A percentile compares a stretch with the other conserved stretches of the same genome.
Evolutionary conservation across 2,888 invertebrate species (phyloP).

Genomic region (Nephrotoma appendiculata): DNA sequence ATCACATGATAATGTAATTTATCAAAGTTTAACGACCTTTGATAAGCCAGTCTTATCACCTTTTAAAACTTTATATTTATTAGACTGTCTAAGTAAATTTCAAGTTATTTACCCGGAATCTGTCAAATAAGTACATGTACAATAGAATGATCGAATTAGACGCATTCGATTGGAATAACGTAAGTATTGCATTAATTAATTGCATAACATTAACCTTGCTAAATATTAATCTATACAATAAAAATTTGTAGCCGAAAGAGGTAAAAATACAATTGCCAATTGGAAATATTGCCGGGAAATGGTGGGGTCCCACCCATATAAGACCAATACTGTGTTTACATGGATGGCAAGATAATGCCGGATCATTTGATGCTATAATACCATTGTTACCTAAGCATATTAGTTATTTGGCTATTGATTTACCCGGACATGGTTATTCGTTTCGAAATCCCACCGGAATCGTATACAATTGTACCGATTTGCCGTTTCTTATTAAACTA

Average conservation of each 20-base stretch:
- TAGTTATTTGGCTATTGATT: conserved; percentile 46
- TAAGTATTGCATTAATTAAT: background rate
- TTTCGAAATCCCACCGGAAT: conserved; percentile 49
- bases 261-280: conserved; percentile 52
- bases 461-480: conserved; percentile 28
- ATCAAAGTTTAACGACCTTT: too few relatives aligned
- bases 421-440: conserved; percentile 58
- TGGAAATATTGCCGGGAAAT: conserved; percentile 54
- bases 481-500: conserved; percentile 36
- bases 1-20: too few relatives aligned
- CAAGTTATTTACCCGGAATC: background rate
- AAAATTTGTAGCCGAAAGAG: conserved; percentile 26
- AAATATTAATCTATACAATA: background rate
- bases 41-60: too few relatives aligned
- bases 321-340: conserved; percentile 55
- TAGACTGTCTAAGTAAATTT: background rate
- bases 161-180: background rate
- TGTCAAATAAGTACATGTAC: background rate
- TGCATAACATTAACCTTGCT: background rate
- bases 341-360: conserved; percentile 70
- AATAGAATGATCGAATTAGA: background rate
- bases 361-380: conserved; percentile 54
- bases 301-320: conserved; percentile 48
- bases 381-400: conserved; percentile 39
- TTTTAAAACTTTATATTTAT: too few relatives aligned